Evolutionary conservation across 2,797 vertebrate genomes (phyloP), one percentile per base, ranked within the genome.

Genomic region (Silurus lanzhouensis): DNA sequence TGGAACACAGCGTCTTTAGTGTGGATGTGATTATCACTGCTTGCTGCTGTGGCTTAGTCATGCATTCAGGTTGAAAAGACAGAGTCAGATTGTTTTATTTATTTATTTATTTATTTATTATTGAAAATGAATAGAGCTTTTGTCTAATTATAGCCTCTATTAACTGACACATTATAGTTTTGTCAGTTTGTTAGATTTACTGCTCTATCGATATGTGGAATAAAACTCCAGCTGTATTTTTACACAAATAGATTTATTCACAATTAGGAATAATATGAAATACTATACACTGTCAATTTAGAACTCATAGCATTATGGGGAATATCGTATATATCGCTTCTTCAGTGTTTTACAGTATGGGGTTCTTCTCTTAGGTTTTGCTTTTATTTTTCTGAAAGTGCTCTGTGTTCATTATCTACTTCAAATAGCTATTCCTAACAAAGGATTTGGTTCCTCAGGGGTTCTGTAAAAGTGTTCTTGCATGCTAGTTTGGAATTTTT

Each of bases 1-100:
- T 44, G 76, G 58, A 79, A 60, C 63, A 48, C 44, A 17, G 1
- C 4, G n/a, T 58, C 48, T 75, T 76, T 27, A 44, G 55, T n/a
- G 19, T 27, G n/a, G 82, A 79, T 71, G 52, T 68, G 81, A 85
- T 31, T 67, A 63, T 64, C 12, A 52, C 76, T 22, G 19, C 67
- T 25, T 70, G 78, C 80, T 15, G 48, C 78, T 72, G 38, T 38
- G 38, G 72, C 81, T 57, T 63, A 44, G 1, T 57, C 70, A 55
- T 48, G 38, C 46, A 77, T 67, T 27, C 72, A 55, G 48, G 14
- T 25, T 48, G 3, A 52, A 52, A 14, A 72, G 67, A 15, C 72
- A 8, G 7, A 72, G 64, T 2, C 3, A 46, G 17, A 74, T n/a
- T 27, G 14, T 0, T 27, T 38, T 38, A 38, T 38, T 60, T 22